Percentiles rank a stretch among this genome's conserved stretches.
These are phyloP conservation scores for Littorina saxatilis DNA, from an alignment of 1,140 invertebrate genomes.

Conservation along the genomic window DNA sequence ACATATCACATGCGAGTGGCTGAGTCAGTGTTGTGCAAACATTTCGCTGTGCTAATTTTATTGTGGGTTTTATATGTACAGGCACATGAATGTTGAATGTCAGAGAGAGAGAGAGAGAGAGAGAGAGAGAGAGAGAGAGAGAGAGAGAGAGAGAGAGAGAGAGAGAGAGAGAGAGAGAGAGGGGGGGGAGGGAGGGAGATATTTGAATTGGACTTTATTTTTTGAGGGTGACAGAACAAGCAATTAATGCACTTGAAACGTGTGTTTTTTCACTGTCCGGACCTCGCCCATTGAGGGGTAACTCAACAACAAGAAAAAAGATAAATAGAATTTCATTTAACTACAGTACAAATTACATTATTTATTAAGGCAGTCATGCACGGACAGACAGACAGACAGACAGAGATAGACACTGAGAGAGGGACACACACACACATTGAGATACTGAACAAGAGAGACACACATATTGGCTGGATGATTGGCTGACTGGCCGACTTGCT, in stretches of 20 bases:
- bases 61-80: no score
- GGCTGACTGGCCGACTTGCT: not conserved
- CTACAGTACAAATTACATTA: no score
- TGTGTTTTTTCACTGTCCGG: no score
- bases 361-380: not conserved
- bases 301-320: no score
- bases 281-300: no score
- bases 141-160: slow-evolving; percentile 3
- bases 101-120: not conserved
- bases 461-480: not conserved
- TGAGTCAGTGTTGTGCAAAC: no score
- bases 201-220: not conserved
- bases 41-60: no score
- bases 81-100: no score
- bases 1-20: no score
- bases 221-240: not conserved
- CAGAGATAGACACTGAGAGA: not conserved
- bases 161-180: not conserved
- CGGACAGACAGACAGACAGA: not conserved
- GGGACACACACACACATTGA: not conserved
- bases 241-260: not conserved
- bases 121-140: not conserved
- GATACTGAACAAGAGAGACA: not conserved
- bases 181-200: not conserved
- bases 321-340: no score